Evolutionary conservation across 2,888 invertebrate genomes (phyloP), one percentile per base, ranked within the genome.

Genomic region (Augiades crinisus): DNA sequence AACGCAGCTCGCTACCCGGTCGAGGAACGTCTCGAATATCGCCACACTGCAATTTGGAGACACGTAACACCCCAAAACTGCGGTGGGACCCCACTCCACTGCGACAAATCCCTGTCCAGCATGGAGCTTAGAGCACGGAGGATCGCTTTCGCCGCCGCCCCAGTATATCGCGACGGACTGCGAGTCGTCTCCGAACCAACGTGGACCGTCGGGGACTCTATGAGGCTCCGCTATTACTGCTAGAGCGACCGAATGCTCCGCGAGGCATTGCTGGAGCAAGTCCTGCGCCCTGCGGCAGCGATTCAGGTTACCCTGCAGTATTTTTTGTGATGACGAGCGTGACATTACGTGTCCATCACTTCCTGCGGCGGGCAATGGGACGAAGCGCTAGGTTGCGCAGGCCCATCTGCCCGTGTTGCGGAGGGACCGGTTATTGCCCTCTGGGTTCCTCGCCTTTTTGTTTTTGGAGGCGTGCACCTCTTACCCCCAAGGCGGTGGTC

Each of bases 261-360:
- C 2, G 21, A 21, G 6, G 6, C 6, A 21, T 12, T 40, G 40
- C 22, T 22, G 8, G 1, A 40, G 12, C 12, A 40, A 12, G 6
- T 40, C 10, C 40, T 40, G 40, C 13, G 40, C 40, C 10, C n/a
- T 13, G 4, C 40, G 19, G 22, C 40, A 40, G 40, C 22, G 40
- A n/a, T 46, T 47, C 6, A 37, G 17, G 19, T 47, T 37, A 12
- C 47, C 16, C 27, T 37, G 47, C 13, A 37, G 10, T 2, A 37
- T 12, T 37, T 17, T 37, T 1, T 16, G 7, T 12, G 24, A 24
- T 8, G 24, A 7, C 3, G 24, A 8, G 5, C 24, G 2, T 5
- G 6, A 7, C 24, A 24, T 24, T 24, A 24, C 4, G 8, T 19
- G 5, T 19, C 5, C 19, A 19, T 19, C 19, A 19, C 19, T 19